phyloP scores from a whole-genome alignment of 2,797 vertebrate species.

The Etheostoma nigrum region DNA sequence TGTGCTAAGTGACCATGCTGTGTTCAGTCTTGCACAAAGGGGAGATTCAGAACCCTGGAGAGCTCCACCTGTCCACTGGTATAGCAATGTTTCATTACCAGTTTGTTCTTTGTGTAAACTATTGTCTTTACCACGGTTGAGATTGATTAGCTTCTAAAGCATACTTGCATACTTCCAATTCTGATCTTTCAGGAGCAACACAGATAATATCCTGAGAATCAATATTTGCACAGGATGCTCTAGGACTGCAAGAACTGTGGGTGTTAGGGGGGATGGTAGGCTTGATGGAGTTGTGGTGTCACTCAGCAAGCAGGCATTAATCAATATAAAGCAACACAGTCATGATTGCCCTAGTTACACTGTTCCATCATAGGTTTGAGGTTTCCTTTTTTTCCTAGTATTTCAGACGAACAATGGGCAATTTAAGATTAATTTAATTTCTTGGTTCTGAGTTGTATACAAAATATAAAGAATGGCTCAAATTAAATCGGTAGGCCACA shows the following conservation, averaged over 20 bases:
- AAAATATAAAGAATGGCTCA: neutral
- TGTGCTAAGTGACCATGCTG: constrained; percentile 20
- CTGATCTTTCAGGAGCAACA: constrained; percentile 36
- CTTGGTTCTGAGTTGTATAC: neutral
- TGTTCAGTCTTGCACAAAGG: constrained; percentile 31
- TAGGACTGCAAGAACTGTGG: neutral
- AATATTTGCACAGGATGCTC: constrained; percentile 63
- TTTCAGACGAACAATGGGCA: neutral
- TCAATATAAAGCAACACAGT: constrained; percentile 60
- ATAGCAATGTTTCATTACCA: neutral
- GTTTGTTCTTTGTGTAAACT: constrained; percentile 8
- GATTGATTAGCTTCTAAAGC: constrained; percentile 24
- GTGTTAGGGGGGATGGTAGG: constrained; percentile 42
- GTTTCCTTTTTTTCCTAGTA: neutral
- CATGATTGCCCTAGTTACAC: constrained; percentile 10
- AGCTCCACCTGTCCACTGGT: constrained; percentile 46
- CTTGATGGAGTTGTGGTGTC: constrained; percentile 70
- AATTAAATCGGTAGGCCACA: neutral
- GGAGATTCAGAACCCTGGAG: constrained; percentile 41
- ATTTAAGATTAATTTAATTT: neutral
- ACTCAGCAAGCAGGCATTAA: constrained; percentile 56
- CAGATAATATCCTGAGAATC: constrained; percentile 48
- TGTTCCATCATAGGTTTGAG: neutral
- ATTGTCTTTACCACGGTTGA: constrained; percentile 1
- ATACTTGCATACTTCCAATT: constrained; percentile 15